Evolutionary conservation across 2,797 vertebrate species (phyloP).

Genomic region (Cirrhinus molitorella): DNA sequence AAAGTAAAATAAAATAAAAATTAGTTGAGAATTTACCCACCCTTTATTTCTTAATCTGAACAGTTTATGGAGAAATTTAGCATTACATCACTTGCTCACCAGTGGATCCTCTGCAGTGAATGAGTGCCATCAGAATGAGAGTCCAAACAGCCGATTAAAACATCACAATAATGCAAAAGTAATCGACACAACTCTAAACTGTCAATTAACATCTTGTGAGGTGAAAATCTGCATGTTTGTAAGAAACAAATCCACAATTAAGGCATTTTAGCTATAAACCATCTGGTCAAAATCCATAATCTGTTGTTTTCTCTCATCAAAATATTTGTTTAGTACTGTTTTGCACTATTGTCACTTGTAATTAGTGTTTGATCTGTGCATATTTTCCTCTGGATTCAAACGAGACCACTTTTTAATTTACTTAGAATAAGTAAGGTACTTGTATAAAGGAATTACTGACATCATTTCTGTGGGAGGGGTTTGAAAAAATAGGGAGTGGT

Average conservation of each 20-base stretch:
- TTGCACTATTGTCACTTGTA: background rate
- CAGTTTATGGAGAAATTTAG: background rate
- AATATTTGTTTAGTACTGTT: background rate
- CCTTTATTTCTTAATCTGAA: background rate
- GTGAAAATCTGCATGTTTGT: background rate
- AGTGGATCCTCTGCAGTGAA: background rate
- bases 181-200: background rate
- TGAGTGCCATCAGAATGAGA: background rate
- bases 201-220: background rate
- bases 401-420: too few species aligned
- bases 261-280: background rate
- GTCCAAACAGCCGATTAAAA: background rate
- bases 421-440: too few species aligned
- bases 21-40: background rate
- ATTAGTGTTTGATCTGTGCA: background rate
- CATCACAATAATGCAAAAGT: background rate
- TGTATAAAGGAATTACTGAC: background rate
- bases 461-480: background rate
- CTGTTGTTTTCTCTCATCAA: background rate
- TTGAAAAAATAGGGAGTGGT: background rate
- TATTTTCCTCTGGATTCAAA: too few species aligned
- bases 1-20: background rate
- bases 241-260: background rate
- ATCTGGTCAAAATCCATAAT: background rate
- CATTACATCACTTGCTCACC: background rate